phyloP scores from a whole-genome alignment of 2,888 invertebrate species.

The Prenolepis imparis region DNA sequence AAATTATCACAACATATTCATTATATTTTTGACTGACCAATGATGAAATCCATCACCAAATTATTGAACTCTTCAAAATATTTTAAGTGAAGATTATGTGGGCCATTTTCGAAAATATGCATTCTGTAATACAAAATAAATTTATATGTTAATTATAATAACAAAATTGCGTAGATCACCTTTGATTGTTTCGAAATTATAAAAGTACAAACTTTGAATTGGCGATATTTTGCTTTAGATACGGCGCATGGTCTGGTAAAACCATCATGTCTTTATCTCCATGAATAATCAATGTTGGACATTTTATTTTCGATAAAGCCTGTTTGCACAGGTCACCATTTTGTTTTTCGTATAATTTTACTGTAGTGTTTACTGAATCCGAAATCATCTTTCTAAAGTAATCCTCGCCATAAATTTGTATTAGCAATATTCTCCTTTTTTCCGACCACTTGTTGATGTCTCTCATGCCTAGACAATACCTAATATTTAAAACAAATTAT shows the following conservation, averaged over 20 bases:
- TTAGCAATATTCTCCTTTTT: slow-evolving; percentile 91
- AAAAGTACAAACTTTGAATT: slow-evolving; percentile 88
- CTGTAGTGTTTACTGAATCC: slow-evolving; percentile 91
- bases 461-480: slow-evolving; percentile 87
- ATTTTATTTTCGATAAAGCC: too few species aligned
- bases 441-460: slow-evolving; percentile 93
- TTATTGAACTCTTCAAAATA: slow-evolving; percentile 94
- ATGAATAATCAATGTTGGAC: slow-evolving; percentile 94
- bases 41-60: slow-evolving; percentile 91
- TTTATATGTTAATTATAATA: slow-evolving; percentile 7
- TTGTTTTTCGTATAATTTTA: slow-evolving; percentile 87
- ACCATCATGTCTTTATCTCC: slow-evolving; percentile 94
- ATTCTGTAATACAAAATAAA: slow-evolving; percentile 87
- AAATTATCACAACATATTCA: neutral
- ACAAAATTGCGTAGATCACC: neutral
- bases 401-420: slow-evolving; percentile 91
- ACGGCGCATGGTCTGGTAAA: slow-evolving; percentile 91
- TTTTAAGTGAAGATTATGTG: slow-evolving; percentile 94
- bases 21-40: slow-evolving; percentile 18
- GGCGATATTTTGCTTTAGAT: slow-evolving; percentile 90
- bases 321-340: slow-evolving; percentile 92
- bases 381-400: slow-evolving; percentile 91
- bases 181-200: neutral
- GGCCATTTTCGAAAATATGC: slow-evolving; percentile 92
- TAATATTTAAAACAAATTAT: neutral